Conservation (phyloP, 2,888 invertebrate genomes). For the Scaptomyza flava region DNA sequence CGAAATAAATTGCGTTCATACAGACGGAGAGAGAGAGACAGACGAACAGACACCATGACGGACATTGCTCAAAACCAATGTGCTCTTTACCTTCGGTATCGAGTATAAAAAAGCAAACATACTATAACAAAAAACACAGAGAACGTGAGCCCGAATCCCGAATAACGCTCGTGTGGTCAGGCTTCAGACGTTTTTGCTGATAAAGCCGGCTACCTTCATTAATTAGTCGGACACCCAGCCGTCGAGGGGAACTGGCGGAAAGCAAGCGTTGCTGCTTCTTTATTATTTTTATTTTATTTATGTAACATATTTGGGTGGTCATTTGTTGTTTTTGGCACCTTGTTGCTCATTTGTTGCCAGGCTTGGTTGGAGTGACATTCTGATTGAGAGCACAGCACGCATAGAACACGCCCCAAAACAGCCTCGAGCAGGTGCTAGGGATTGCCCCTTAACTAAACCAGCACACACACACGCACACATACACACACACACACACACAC, state of each 20-base stretch:
- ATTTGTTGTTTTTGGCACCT: conserved; percentile 43
- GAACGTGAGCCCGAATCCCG: conserved; percentile 17
- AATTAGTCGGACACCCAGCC: conserved; percentile 67
- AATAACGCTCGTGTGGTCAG: conserved; percentile 62
- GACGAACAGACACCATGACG: too few relatives aligned
- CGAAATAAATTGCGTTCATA: too few relatives aligned
- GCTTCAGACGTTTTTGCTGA: conserved; percentile 38
- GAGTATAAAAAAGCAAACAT: too few relatives aligned
- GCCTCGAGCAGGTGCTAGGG: conserved; percentile 54
- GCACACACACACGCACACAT: not conserved
- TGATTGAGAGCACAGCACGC: conserved; percentile 63
- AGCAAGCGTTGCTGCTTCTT: conserved; percentile 1
- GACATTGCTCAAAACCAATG: too few relatives aligned
- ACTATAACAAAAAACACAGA: not conserved
- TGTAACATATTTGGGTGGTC: conserved; percentile 7
- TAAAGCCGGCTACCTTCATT: conserved; percentile 71
- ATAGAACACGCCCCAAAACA: conserved; percentile 42
- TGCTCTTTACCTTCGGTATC: too few relatives aligned
- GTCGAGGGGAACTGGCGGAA: conserved; percentile 14
- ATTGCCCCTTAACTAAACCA: conserved; percentile 4
- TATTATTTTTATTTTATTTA: not conserved
- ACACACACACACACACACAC: not conserved
- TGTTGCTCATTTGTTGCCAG: conserved; percentile 65
- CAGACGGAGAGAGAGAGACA: too few relatives aligned
- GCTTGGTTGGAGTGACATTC: conserved; percentile 60